Evolutionary conservation across 2,888 invertebrate species (phyloP).

Genomic region (Rotaria macrura): DNA sequence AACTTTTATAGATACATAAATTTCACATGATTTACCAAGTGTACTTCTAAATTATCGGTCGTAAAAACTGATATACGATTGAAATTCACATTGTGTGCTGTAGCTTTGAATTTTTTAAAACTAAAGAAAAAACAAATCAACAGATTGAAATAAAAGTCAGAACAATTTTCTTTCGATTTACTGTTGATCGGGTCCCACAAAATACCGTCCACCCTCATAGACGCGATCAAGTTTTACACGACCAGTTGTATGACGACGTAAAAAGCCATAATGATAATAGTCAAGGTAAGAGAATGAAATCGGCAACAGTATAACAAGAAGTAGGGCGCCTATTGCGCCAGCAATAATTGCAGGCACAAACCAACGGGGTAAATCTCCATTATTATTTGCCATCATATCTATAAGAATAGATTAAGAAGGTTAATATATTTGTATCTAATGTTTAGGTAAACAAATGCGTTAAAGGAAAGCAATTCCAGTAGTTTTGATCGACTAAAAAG

Average conservation of each 20-base stretch:
- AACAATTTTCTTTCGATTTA: background rate
- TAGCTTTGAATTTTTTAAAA: slow-evolving; percentile 40
- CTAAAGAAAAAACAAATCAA: background rate
- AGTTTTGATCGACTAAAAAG: too few species aligned
- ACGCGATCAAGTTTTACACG: slow-evolving; percentile 38
- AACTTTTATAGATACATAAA: too few species aligned
- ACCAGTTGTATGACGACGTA: slow-evolving; percentile 41
- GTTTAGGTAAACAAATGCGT: too few species aligned
- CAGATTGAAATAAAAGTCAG: too few species aligned
- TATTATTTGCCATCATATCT: too few species aligned
- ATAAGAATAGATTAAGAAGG: too few species aligned
- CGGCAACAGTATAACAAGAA: slow-evolving; percentile 53
- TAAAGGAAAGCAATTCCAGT: too few species aligned
- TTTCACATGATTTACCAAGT: background rate
- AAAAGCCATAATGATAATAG: slow-evolving; percentile 38
- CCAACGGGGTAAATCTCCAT: background rate
- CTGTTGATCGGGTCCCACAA: slow-evolving; percentile 42
- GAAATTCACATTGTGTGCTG: slow-evolving; percentile 39
- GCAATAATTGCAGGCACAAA: slow-evolving; percentile 49
- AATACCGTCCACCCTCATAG: slow-evolving; percentile 39
- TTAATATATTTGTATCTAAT: too few species aligned
- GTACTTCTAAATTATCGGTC: slow-evolving; percentile 41
- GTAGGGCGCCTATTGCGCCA: slow-evolving; percentile 47
- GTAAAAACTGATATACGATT: slow-evolving; percentile 39
- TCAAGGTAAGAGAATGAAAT: slow-evolving; percentile 35